phyloP scores from a whole-genome alignment of 2,888 invertebrate genomes.

The Spodoptera picta region DNA sequence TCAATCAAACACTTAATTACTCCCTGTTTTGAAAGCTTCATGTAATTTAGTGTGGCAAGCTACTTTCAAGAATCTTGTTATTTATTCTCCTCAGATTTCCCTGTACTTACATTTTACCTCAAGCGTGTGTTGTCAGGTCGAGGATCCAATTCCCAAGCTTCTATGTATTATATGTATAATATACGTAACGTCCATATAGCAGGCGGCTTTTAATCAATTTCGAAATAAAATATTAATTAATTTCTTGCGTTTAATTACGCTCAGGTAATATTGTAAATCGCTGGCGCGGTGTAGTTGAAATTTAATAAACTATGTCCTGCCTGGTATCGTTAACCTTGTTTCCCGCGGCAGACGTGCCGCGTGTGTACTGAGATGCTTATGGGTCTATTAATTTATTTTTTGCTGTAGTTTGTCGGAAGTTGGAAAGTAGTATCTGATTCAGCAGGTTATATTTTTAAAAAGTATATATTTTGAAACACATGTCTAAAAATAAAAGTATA shows the following conservation, averaged over 20 bases:
- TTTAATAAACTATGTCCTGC: conserved; percentile 39
- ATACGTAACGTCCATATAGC: background rate
- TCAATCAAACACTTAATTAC: too few species aligned
- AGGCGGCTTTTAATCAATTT: conserved; percentile 3
- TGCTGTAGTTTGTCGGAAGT: background rate
- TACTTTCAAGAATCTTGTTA: background rate
- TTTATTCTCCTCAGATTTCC: background rate
- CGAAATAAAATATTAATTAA: conserved; percentile 25
- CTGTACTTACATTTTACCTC: background rate
- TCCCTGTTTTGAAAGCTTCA: too few species aligned
- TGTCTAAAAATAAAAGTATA: too few species aligned
- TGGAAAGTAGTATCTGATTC: background rate
- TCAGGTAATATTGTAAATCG: conserved; percentile 26
- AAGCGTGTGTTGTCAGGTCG: background rate
- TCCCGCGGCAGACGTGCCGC: conserved; percentile 11
- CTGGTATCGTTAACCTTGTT: conserved; percentile 18
- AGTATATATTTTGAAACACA: too few species aligned
- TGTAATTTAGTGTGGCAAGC: too few species aligned
- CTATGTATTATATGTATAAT: background rate
- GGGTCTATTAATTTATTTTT: conserved; percentile 25
- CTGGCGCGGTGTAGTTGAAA: conserved; percentile 18
- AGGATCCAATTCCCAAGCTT: background rate
- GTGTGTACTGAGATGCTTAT: conserved; percentile 10
- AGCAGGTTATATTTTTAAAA: too few species aligned
- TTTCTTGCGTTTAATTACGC: conserved; percentile 24